Evolutionary conservation across 2,113 vertebrate species (phyloP).

Genomic region (Climacteris rufus): DNA sequence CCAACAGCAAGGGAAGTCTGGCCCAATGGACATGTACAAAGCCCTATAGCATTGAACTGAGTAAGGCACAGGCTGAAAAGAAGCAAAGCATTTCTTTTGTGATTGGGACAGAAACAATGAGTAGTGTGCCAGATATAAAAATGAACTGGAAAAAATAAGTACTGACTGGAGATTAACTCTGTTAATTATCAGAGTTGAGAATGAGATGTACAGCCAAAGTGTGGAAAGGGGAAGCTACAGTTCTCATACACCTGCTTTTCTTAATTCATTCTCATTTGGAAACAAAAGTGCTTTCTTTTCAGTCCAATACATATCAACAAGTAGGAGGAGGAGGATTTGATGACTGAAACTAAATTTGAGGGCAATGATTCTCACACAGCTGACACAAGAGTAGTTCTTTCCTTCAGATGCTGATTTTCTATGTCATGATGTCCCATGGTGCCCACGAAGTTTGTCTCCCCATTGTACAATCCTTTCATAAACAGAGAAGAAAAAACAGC

Average conservation of each 20-base stretch:
- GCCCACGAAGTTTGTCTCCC: not conserved
- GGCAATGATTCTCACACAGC: not conserved
- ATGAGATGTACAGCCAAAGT: not conserved
- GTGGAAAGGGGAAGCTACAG: not conserved
- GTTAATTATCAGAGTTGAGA: slow-evolving; percentile 16
- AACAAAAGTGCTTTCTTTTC: not conserved
- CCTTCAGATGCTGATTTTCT: slow-evolving; percentile 11
- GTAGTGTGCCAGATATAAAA: not conserved
- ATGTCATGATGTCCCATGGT: not conserved
- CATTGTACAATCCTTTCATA: not conserved
- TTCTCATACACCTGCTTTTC: slow-evolving; percentile 7
- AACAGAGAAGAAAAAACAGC: not conserved
- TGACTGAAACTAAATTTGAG: not conserved
- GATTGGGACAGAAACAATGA: not conserved
- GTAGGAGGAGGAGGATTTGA: not conserved
- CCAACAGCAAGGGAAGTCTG: not conserved
- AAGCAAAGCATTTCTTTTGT: slow-evolving; percentile 3
- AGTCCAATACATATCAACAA: not conserved
- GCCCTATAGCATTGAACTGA: not conserved
- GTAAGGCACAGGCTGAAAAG: not conserved
- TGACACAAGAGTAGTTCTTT: not conserved
- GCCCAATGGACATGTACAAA: not conserved
- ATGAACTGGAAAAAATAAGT: not conserved
- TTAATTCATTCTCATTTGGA: not conserved
- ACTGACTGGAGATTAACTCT: not conserved